These are phyloP conservation scores for Epinephelus awoara DNA, from an alignment of 2,797 vertebrate species.

Conservation along the genomic window DNA sequence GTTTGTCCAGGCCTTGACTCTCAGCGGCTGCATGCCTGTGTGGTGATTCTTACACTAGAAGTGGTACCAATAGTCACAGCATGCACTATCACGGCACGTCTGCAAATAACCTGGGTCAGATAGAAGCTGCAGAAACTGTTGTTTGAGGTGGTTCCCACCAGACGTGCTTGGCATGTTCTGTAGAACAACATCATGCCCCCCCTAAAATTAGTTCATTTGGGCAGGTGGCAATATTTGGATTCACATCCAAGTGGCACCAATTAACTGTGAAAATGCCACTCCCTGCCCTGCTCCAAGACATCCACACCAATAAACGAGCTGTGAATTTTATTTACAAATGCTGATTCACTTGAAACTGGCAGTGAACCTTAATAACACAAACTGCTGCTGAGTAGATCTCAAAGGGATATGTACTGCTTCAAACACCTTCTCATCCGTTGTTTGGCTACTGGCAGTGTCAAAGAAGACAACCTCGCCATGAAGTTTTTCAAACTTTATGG, in stretches of 20 bases:
- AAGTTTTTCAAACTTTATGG: constrained; percentile 4
- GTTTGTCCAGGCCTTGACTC: constrained; percentile 35
- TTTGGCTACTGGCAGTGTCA: background rate
- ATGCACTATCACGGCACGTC: constrained; percentile 46
- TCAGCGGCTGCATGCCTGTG: constrained; percentile 69
- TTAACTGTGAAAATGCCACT: background rate
- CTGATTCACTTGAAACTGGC: background rate
- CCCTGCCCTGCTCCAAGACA: background rate
- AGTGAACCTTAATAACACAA: background rate
- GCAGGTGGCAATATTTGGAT: background rate
- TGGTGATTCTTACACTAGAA: constrained; percentile 46
- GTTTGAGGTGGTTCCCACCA: background rate
- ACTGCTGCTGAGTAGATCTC: background rate
- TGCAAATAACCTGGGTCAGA: constrained; percentile 66
- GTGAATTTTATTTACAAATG: background rate
- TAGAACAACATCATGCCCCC: background rate
- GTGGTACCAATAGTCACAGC: constrained; percentile 41
- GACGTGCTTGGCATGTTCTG: background rate
- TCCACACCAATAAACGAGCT: background rate
- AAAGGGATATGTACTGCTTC: background rate
- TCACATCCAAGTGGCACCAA: background rate
- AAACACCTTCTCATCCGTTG: background rate
- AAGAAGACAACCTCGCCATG: background rate
- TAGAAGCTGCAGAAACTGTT: constrained; percentile 28
- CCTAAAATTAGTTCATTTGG: background rate